phyloP scores from a whole-genome alignment of 37 sponge, comb jelly and placozoan species.

The Dysidea cf. avara region DNA sequence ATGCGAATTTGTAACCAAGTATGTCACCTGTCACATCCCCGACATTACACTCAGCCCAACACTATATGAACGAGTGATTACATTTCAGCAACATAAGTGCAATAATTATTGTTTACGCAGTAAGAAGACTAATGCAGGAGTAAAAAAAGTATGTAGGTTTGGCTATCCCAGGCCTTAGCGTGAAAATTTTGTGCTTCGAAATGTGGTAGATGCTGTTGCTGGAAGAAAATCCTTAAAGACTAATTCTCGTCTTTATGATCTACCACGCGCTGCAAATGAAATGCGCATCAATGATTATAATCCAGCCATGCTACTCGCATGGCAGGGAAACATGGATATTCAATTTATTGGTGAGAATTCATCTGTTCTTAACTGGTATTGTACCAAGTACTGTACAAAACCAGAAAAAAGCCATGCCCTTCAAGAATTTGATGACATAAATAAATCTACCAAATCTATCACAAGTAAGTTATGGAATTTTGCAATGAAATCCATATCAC shows the following conservation, averaged over 20 bases:
- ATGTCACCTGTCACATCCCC: conserved; percentile 19
- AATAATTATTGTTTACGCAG: conserved; percentile 20
- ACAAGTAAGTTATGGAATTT: conserved; percentile 7
- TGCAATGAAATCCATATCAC: no score
- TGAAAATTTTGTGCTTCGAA: no score
- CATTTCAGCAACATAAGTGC: conserved; percentile 39
- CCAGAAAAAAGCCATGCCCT: conserved; percentile 14
- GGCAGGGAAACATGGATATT: conserved; percentile 46
- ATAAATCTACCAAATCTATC: not conserved
- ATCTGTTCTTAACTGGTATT: conserved; percentile 40
- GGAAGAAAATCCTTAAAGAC: no score
- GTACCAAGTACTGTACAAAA: conserved; percentile 26
- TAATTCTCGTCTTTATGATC: no score
- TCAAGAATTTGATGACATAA: conserved; percentile 18
- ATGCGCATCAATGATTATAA: conserved; percentile 8
- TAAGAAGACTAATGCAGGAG: not conserved
- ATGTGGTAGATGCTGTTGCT: no score
- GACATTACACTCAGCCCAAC: not conserved
- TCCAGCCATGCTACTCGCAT: conserved; percentile 9
- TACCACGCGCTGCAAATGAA: no score
- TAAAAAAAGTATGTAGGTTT: conserved; percentile 6
- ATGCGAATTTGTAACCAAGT: no score
- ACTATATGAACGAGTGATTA: conserved; percentile 16
- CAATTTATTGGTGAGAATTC: conserved; percentile 35
- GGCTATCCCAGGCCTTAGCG: conserved; percentile 27